Percentiles rank a stretch among this genome's conserved stretches.
phyloP scores from a whole-genome alignment of 2,888 invertebrate genomes.

The Helleia helle region DNA sequence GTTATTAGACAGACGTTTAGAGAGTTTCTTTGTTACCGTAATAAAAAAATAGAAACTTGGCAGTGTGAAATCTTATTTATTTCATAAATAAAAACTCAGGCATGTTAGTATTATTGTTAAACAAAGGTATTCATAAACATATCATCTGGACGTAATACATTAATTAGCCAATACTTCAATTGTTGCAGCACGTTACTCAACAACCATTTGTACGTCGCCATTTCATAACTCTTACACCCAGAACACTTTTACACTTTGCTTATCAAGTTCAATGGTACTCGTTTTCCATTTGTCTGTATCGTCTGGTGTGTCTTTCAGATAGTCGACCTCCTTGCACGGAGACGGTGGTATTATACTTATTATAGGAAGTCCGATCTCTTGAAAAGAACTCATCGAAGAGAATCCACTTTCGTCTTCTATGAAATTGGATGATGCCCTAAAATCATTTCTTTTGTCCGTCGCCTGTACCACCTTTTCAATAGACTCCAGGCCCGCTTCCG shows the following conservation, averaged over 20 bases:
- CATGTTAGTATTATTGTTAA: slow-evolving; percentile 6
- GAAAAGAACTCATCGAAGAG: slow-evolving; percentile 88
- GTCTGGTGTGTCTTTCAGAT: slow-evolving; percentile 39
- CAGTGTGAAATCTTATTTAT: slow-evolving; percentile 7
- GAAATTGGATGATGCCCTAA: slow-evolving; percentile 43
- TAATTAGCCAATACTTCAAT: slow-evolving; percentile 6
- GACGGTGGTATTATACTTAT: slow-evolving; percentile 66
- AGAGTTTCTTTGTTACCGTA: not conserved
- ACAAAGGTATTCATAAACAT: slow-evolving; percentile 2
- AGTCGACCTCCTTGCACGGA: slow-evolving; percentile 55
- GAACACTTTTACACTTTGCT: slow-evolving; percentile 60
- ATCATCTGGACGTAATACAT: slow-evolving; percentile 7
- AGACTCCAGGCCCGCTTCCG: slow-evolving; percentile 21
- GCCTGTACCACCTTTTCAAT: slow-evolving; percentile 28
- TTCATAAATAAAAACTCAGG: slow-evolving; percentile 5
- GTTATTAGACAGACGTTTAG: not conserved
- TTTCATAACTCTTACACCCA: slow-evolving; percentile 58
- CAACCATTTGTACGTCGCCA: slow-evolving; percentile 10
- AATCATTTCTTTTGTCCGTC: slow-evolving; percentile 41
- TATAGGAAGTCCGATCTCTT: slow-evolving; percentile 83
- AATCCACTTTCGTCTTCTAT: slow-evolving; percentile 89
- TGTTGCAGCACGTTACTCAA: slow-evolving; percentile 10
- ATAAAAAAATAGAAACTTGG: not conserved
- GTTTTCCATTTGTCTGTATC: slow-evolving; percentile 50
- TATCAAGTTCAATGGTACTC: slow-evolving; percentile 43